Evolutionary conservation across 2,888 invertebrate genomes (phyloP).

Genomic region (Linnaemya vulpina): DNA sequence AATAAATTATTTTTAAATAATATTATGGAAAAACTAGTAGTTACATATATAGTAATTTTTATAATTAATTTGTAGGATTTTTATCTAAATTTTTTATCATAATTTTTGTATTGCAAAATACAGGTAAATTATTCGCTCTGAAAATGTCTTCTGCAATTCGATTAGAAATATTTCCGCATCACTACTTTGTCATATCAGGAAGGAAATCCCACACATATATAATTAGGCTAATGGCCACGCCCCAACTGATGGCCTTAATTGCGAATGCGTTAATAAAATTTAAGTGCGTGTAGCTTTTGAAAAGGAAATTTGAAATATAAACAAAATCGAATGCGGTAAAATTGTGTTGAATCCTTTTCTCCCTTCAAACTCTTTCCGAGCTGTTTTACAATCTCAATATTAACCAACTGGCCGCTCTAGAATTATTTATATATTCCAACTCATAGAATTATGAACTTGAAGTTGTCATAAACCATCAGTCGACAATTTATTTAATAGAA

Average conservation of each 20-base stretch:
- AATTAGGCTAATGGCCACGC: no score
- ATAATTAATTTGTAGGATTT: no score
- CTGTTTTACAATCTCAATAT: conserved; percentile 10
- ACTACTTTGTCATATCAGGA: no score
- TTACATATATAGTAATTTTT: no score
- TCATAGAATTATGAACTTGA: conserved; percentile 57
- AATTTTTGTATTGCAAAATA: no score
- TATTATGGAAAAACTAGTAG: no score
- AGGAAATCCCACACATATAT: no score
- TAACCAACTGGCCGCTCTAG: conserved; percentile 1
- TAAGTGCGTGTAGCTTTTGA: background rate
- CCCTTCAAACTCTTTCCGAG: background rate
- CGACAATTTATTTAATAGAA: conserved; percentile 58
- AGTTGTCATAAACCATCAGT: conserved; percentile 58
- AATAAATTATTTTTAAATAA: no score
- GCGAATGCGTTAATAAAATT: background rate
- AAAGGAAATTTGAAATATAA: background rate
- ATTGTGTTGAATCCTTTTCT: background rate
- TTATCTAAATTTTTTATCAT: no score
- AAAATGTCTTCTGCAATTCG: no score
- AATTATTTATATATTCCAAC: conserved; percentile 13
- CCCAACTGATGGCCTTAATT: background rate
- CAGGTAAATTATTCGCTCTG: no score
- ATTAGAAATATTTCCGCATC: no score
- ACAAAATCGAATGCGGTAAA: background rate